Evolutionary conservation across 2,113 vertebrate species (phyloP).

Genomic region (Sminthopsis crassicaudata): DNA sequence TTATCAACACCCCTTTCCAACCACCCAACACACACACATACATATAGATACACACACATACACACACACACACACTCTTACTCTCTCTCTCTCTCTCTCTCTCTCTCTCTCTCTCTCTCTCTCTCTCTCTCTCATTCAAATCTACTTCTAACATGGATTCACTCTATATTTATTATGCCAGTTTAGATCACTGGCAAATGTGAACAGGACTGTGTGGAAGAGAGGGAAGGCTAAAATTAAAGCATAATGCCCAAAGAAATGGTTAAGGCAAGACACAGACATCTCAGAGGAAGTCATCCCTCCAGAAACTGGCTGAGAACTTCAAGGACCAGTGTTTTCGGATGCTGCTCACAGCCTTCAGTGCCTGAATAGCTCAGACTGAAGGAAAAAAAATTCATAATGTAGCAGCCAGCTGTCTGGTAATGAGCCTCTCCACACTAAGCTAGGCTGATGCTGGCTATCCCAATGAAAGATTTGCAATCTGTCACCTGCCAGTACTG

Average conservation of each 20-base stretch:
- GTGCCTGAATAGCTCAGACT: background rate
- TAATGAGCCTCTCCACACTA: constrained; percentile 5
- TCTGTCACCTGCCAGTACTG: background rate
- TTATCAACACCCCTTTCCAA: background rate
- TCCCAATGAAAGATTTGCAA: background rate
- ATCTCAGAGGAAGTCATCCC: background rate
- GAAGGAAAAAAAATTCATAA: background rate
- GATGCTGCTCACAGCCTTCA: background rate
- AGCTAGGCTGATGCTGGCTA: background rate
- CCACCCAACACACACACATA: background rate
- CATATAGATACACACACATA: background rate
- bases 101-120: too few species aligned
- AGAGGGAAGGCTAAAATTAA: background rate
- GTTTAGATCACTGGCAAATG: background rate
- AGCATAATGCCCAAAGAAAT: background rate
- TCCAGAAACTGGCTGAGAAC: background rate
- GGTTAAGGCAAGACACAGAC: background rate
- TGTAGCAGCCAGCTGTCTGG: constrained; percentile 3
- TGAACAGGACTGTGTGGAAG: too few species aligned
- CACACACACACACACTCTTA: background rate
- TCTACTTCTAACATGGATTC: background rate
- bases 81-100: background rate
- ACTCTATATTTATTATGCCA: background rate
- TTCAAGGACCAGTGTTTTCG: background rate
- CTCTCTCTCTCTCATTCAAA: background rate